Base-by-base conservation (phyloP, 2,113 vertebrate species). In the Channa argus region DNA sequence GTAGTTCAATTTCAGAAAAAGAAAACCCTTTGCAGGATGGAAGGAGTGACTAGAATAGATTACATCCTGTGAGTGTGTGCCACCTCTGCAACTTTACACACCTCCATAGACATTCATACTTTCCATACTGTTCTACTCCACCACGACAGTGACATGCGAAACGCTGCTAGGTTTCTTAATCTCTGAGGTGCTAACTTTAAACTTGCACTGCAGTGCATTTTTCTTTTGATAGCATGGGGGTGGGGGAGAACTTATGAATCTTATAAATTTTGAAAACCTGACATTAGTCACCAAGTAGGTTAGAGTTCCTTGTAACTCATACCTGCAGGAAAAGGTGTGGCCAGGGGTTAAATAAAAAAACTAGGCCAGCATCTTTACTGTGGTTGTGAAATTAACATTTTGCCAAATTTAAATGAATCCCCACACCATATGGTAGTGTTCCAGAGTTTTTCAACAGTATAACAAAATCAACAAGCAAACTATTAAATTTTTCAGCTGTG, bases 11-110 rank as follows among this genome's bases (percentile, higher is more conserved):
- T 71, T 59, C 3, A 2, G 8, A 36, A 51, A 61, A 41, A 50
- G 69, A 70, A 82, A 82, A 74, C 33, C 45, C 47, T 70, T 67
- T 9, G 64, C 71, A 76, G 54, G 70, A 65, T 85, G 91, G 91
- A 92, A 92, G 74, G 62, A 75, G 54, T 91, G 90, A 90, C 67
- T 86, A 80, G 51, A 83, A 67, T 79, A 68, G 72, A 74, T 60
- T 58, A 85, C 82, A 85, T 92, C 88, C 88, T 92, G 89, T 90
- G 14, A 71, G 43, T 39, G 65, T 44, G 36, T 2, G 4, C 44
- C 64, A 63, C 84, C 77, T 84, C 85, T 86, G 72, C 80, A 77
- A n/a, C 63, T 49, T 1, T 45, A 62, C 60, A 74, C 76, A 36
- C 65, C 83, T 62, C 73, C 68, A 69, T n/a, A 76, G 24, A 85